Base-by-base conservation (phyloP, 2,797 vertebrate species). In the Ptychadena robeensis region DNA sequence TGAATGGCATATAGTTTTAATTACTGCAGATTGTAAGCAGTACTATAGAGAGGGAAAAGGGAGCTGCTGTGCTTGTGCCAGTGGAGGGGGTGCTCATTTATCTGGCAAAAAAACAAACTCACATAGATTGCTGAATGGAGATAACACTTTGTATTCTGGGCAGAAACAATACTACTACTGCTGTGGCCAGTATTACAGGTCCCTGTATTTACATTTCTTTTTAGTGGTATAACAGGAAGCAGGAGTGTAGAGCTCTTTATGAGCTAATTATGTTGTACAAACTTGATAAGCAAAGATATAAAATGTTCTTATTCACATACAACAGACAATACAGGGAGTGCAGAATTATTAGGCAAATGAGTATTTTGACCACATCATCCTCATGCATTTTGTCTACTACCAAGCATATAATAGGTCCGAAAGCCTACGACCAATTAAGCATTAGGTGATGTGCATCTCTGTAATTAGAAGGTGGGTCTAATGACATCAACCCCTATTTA, bases 1-100 rank as follows among this genome's bases (percentile, higher is more conserved):
- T 92, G 93, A 94, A 94, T 94, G 93, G 94, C 93, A 94, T 94
- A 95, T 94, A 94, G 93, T 94, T 95, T 94, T 94, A 95, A 95
- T 94, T 94, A 95, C 93, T 94, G 93, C 93, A 94, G 94, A 94
- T 94, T 95, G 94, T 93, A 93, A 94, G 93, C 89, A 92, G 92
- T 93, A 94, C 93, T 92, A 94, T 92, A 92, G 93, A 92, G 91
- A 91, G 89, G 89, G 91, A 90, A 89, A 92, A 78, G 86, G 85
- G 88, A 89, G 89, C 91, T 91, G 93, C 92, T 94, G 91, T 80
- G 78, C 76, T 63, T 61, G 63, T 79, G 76, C 70, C 76, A 79
- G 53, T 61, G 76, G 68, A 73, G 75, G 61, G 44, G 67, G 69
- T 78, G 31, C 34, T 32, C 40, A 74, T 80, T 79, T 79, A 79